Evolutionary conservation across 64 coral and sea anemone species (phyloP).

Genomic region (Hydrozoanthus tunicans): DNA sequence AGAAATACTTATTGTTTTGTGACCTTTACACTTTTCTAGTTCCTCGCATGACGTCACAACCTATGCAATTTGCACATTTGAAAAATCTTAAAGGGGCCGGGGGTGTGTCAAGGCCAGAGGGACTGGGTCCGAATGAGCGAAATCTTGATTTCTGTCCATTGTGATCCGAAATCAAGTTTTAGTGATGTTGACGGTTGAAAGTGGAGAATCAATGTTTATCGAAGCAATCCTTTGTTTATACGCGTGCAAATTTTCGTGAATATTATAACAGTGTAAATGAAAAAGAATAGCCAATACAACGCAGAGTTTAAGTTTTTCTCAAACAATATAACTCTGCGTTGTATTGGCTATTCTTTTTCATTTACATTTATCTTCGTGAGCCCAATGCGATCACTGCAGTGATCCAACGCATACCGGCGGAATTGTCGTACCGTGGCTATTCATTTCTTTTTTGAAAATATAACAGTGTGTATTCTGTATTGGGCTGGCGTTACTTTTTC

Average conservation of each 20-base stretch:
- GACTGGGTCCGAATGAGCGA: not conserved
- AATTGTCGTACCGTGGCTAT: too few relatives aligned
- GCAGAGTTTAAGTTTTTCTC: too few relatives aligned
- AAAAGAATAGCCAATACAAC: too few relatives aligned
- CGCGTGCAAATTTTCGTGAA: not conserved
- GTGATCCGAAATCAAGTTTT: not conserved
- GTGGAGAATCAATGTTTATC: not conserved
- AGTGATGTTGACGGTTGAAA: not conserved
- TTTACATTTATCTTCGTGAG: too few relatives aligned
- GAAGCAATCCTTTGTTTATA: not conserved
- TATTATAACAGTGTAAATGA: not conserved
- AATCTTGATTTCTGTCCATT: not conserved
- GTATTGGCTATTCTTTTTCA: too few relatives aligned
- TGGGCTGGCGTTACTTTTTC: slow-evolving; percentile 16
- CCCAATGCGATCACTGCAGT: too few relatives aligned
- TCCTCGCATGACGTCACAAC: not conserved
- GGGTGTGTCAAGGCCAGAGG: not conserved
- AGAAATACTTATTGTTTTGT: too few relatives aligned
- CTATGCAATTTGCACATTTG: not conserved
- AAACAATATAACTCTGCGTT: too few relatives aligned
- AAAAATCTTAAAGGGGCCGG: not conserved
- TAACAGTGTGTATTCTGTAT: slow-evolving; percentile 15
- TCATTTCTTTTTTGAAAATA: not conserved
- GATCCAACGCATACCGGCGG: too few relatives aligned
- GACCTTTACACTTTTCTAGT: not conserved